phyloP scores from a whole-genome alignment of 2,888 invertebrate genomes.

The Clusia tigrina region DNA sequence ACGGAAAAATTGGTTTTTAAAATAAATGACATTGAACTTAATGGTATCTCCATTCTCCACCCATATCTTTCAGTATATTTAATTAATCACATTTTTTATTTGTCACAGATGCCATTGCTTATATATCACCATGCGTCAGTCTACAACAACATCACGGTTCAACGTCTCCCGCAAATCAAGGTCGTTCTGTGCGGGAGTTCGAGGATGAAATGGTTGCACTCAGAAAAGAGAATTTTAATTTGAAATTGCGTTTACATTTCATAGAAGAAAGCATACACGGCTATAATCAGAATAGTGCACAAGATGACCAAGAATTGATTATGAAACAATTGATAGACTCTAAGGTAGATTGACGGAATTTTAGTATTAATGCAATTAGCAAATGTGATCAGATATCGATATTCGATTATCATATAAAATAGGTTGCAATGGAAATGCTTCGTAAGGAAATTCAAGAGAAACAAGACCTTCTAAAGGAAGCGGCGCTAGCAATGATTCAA shows the following conservation, averaged over 20 bases:
- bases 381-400: too few relatives aligned
- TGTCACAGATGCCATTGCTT: slow-evolving; percentile 52
- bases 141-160: slow-evolving; percentile 47
- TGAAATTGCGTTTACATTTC: slow-evolving; percentile 90
- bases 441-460: slow-evolving; percentile 81
- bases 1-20: too few relatives aligned
- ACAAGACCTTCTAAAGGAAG: slow-evolving; percentile 83
- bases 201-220: slow-evolving; percentile 85
- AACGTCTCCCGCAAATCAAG: slow-evolving; percentile 66
- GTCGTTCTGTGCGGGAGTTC: slow-evolving; percentile 86
- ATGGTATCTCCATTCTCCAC: too few relatives aligned
- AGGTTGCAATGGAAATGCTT: slow-evolving; percentile 80
- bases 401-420: too few relatives aligned
- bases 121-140: slow-evolving; percentile 51
- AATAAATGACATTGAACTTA: too few relatives aligned
- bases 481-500: slow-evolving; percentile 82
- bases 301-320: slow-evolving; percentile 50
- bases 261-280: slow-evolving; percentile 77
- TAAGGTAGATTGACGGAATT: too few relatives aligned
- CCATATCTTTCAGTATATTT: too few relatives aligned
- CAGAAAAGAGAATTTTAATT: slow-evolving; percentile 90
- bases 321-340: slow-evolving; percentile 74
- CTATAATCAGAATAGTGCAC: slow-evolving; percentile 58
- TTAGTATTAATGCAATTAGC: too few relatives aligned
- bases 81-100: too few relatives aligned